These are phyloP conservation scores for Tragelaphus scriptus DNA, from an alignment of 2,113 vertebrate genomes.

Conservation along the genomic window DNA sequence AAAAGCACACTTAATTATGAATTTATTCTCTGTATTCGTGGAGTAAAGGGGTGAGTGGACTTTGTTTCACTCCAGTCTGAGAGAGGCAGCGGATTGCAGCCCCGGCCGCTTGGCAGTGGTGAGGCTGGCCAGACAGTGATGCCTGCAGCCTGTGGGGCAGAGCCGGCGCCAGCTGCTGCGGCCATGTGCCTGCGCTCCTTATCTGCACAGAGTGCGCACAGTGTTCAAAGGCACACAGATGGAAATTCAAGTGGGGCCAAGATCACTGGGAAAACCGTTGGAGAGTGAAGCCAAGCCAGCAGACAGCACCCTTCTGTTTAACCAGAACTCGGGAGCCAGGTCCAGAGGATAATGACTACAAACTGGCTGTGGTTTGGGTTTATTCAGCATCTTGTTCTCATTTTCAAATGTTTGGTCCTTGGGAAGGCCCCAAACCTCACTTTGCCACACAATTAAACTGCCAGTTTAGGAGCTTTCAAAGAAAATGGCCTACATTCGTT, in stretches of 20 bases:
- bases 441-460: not conserved
- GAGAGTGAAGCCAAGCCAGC: slow-evolving; percentile 45
- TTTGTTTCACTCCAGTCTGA: not conserved
- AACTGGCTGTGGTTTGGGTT: not conserved
- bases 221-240: not conserved
- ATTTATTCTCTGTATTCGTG: slow-evolving; percentile 31
- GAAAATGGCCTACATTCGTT: not conserved
- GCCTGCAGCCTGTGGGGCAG: not conserved
- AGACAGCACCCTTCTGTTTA: slow-evolving; percentile 45
- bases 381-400: not conserved
- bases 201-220: not conserved
- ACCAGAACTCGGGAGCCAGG: slow-evolving; percentile 12
- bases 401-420: slow-evolving; percentile 8
- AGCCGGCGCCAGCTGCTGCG: not conserved
- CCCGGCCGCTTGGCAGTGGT: fast-evolving
- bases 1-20: slow-evolving; percentile 38
- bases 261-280: not conserved
- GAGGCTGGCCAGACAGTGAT: not conserved
- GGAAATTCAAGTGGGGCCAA: not conserved
- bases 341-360: slow-evolving; percentile 51
- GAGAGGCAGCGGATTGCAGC: fast-evolving
- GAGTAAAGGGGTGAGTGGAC: not conserved
- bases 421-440: slow-evolving; percentile 18
- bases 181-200: fast-evolving
- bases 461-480: not conserved